Base-by-base conservation (phyloP, 35 echinoderm and acorn worm species). In the Amphiura filiformis region DNA sequence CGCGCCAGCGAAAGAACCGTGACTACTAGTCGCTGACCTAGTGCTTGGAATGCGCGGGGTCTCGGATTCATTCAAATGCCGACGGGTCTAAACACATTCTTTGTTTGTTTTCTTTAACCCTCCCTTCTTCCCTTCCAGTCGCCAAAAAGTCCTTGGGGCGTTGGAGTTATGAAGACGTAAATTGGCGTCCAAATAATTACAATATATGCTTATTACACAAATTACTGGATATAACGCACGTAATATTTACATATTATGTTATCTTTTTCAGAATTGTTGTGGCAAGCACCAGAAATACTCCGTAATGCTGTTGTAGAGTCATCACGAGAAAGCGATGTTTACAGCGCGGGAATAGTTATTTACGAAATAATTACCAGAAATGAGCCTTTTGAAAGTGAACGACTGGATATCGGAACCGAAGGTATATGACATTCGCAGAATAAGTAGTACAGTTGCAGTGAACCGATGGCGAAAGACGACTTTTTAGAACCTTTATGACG, bases 281-380 rank as follows among this genome's bases (percentile, higher is more conserved):
- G 91, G 91, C 38, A 31, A 11, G 79, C 85, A 36, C 91, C 91
- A 88, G 91, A 93, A 38, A n/a, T 32, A 13, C 80, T 93, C 0
- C 38, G 80, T 15, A 65, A 38, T 26, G 13, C 28, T 7, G 38
- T 37, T 3, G 38, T n/a, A 9, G n/a, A 78, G 28, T 30, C 84
- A 13, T 56, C 80, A 22, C 86, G 39, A 85, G 89, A 91, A 65
- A 56, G 84, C 20, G 93, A 95, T 37, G 38, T 95, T 57, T 95
- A 88, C 86, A 87, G 84, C 38, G 37, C 79, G 1, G 93, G 93
- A 5, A 88, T 95, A n/a, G 80, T 95, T 33, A 81, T 95, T 14
- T 80, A 79, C 7, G 93, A 95, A 78, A 88, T 95, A 3, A 84
- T 91, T 14, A 95, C 85, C 13, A 86, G 93, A 84, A 37, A 61